phyloP scores from a whole-genome alignment of 2,797 vertebrate genomes.

The Rhinophrynus dorsalis region DNA sequence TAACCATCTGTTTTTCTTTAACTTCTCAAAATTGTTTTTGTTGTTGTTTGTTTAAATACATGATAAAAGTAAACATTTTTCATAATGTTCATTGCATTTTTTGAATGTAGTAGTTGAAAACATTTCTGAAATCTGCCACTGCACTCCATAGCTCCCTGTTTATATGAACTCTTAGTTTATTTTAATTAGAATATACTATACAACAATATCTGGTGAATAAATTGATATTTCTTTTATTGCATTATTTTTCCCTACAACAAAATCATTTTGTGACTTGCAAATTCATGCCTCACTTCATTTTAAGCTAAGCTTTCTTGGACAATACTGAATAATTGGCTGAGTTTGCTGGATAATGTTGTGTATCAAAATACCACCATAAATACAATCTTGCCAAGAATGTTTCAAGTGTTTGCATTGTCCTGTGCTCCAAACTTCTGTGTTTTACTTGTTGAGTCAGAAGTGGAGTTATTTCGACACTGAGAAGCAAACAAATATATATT shows the following conservation, averaged over 20 bases:
- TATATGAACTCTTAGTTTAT: neutral
- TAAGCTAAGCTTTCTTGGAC: constrained; percentile 59
- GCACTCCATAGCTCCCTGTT: too few relatives aligned
- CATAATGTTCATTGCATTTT: too few relatives aligned
- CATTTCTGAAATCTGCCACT: too few relatives aligned
- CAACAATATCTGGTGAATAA: constrained; percentile 1
- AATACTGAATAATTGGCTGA: constrained; percentile 58
- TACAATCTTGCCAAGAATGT: constrained; percentile 57
- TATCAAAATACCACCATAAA: constrained; percentile 56
- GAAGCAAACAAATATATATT: constrained; percentile 50
- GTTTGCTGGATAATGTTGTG: constrained; percentile 56
- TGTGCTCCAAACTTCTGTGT: constrained; percentile 51
- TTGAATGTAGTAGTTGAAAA: too few relatives aligned
- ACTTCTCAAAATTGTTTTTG: too few relatives aligned
- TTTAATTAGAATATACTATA: neutral
- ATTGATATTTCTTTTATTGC: constrained; percentile 19
- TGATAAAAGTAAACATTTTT: too few relatives aligned
- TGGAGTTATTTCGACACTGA: constrained; percentile 44
- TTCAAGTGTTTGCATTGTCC: constrained; percentile 55
- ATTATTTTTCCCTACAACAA: constrained; percentile 13
- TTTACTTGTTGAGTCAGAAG: constrained; percentile 58
- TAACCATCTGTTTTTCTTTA: too few relatives aligned
- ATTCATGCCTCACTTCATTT: constrained; percentile 53
- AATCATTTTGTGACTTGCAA: constrained; percentile 9
- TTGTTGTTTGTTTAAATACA: too few relatives aligned